Base-by-base conservation (phyloP, 2,888 invertebrate genomes). In the Zootermopsis nevadensis region DNA sequence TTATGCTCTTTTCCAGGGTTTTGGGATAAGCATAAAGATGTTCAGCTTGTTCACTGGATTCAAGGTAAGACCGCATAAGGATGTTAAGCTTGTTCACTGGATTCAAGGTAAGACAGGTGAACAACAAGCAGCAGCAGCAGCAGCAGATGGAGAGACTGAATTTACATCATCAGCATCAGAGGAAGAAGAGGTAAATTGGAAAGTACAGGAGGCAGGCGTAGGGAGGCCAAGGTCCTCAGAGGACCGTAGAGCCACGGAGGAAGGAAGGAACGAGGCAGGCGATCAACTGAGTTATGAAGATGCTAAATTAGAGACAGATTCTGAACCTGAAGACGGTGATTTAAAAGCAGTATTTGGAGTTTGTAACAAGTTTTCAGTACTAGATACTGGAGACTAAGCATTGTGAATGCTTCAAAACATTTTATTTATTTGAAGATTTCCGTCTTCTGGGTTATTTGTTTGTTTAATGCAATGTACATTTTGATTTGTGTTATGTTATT, bases 11-110 rank as follows among this genome's bases (percentile, higher is more conserved):
- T 72, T 77, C n/a, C 69, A 95, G 95, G 91, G 77, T 90, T 90
- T 86, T 94, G 93, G 92, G 91, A 91, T 85, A 89, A 86, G 0
- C 93, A 94, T 88, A 90, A 92, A 0, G 94, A 94, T 84, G 88
- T 94, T 0, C 92, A 92, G 86, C 92, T 91, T 86, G 91, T 95
- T 0, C 91, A 91, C 85, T 93, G 93, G 93, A 93, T 95, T 81
- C 94, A 95, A 89, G 94, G 94, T 27, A 0, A 88, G 91, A 53
- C 90, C 90, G 0, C 93, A 94, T 88, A 90, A 92, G 0, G 94
- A 94, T 84, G 88, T 94, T 0, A 92, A 92, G 86, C 92, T 91
- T 86, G 91, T 95, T 0, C 91, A 91, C 85, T 93, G 93, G 93
- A 93, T 95, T 81, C 94, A 95, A 89, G 94, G 94, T 27, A 0